Base-by-base conservation (phyloP, 2,797 vertebrate species). In the Platyrinchus mystaceus region DNA sequence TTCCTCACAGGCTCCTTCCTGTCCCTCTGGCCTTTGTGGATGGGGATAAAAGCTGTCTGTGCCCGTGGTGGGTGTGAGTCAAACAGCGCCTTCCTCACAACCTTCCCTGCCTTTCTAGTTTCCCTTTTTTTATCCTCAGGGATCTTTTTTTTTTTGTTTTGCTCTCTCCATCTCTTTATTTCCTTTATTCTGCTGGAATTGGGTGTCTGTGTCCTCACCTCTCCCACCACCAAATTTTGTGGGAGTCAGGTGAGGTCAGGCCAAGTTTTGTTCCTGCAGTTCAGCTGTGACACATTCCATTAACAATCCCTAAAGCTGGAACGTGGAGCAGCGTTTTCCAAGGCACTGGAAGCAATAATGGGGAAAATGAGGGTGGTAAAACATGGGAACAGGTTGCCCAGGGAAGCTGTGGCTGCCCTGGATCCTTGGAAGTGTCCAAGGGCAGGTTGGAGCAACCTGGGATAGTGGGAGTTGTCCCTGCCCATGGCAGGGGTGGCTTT, bases 231-330 rank as follows among this genome's bases (percentile, higher is more conserved):
- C 43, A 8, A 26, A 24, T 59, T 20, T 15, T 43, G 0, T 24
- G 43, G 14, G 12, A 30, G 76, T 56, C 19, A 2, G 9, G 37
- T 1, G 56, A n/a, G 62, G n/a, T 53, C 9, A 69, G 62, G 63
- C 8, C 27, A 4, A 10, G 46, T 27, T 21, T 69, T 77, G 23
- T 43, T 41, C 50, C 14, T 49, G 10, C 24, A 7, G 50, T 43
- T 71, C 37, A 9, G 15, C 47, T 22, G 2, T 12, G 87, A 10
- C 70, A 12, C 8, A 1, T 5, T 44, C 39, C 39, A 6, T 5
- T 4, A 14, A 4, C 12, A 15, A 3, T 27, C 14, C 16, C 0
- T 3, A 30, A 4, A 50, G 13, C 0, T 18, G 44, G 1, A 19
- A 7, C 41, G 10, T 19, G 55, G n/a, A 19, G 60, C 53, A 14